Evolutionary conservation across 2,113 vertebrate species (phyloP).

Genomic region (Chaetorhynchus papuensis): DNA sequence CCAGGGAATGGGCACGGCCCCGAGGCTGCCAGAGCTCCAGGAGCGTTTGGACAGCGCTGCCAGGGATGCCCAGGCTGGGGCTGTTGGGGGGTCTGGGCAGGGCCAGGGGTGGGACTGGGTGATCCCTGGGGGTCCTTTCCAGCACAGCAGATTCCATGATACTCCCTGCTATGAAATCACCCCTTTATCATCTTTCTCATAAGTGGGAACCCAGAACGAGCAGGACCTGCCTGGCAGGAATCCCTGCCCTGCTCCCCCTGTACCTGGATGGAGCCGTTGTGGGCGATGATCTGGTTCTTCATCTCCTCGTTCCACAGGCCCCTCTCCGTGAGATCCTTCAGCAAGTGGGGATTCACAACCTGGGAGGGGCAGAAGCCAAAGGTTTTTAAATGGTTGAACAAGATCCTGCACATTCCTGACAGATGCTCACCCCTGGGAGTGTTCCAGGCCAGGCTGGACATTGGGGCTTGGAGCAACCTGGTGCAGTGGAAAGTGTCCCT

Average conservation of each 20-base stretch:
- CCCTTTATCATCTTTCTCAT: accelerated
- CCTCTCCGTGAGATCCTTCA: conserved; percentile 93
- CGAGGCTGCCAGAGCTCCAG: not conserved
- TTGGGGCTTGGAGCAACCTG: not conserved
- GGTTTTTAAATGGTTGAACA: not conserved
- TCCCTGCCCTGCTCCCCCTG: not conserved
- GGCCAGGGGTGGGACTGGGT: accelerated
- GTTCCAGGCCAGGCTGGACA: not conserved
- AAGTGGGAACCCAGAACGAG: accelerated
- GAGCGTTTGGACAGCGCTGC: not conserved
- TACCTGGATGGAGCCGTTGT: conserved; percentile 95
- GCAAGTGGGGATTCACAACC: conserved; percentile 95
- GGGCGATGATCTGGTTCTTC: conserved; percentile 95
- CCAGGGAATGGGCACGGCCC: not conserved
- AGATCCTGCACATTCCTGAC: not conserved
- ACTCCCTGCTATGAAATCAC: accelerated
- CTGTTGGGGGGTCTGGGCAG: not conserved
- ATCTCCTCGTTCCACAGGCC: conserved; percentile 92
- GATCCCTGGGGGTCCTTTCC: accelerated
- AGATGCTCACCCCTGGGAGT: not conserved
- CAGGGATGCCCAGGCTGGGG: not conserved
- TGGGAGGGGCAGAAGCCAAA: conserved; percentile 33
- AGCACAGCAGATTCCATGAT: not conserved
- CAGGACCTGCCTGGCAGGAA: not conserved
- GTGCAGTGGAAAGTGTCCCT: not conserved